Conservation (phyloP, 2,888 invertebrate species). For the Apocheima hispidaria region DNA sequence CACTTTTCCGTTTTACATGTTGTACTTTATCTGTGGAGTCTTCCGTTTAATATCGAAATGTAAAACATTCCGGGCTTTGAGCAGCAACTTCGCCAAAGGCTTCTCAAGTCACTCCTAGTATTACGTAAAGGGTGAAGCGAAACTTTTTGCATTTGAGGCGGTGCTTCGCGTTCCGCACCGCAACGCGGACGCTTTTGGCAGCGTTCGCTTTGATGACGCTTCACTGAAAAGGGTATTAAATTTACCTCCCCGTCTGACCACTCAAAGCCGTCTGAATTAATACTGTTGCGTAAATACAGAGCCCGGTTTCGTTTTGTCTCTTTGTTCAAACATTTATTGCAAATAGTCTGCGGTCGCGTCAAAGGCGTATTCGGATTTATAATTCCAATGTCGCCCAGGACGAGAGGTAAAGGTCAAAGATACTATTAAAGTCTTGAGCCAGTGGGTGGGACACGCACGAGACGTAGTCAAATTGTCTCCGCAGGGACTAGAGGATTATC, state of each 20-base stretch:
- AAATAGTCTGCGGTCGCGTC: slow-evolving; percentile 60
- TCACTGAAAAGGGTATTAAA: slow-evolving; percentile 74
- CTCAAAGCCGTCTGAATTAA: slow-evolving; percentile 71
- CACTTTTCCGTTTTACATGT: slow-evolving; percentile 27
- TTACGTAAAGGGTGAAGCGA: slow-evolving; percentile 79
- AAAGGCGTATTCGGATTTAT: slow-evolving; percentile 64
- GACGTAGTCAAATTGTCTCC: slow-evolving; percentile 65
- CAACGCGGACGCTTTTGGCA: slow-evolving; percentile 78
- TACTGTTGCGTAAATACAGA: slow-evolving; percentile 65
- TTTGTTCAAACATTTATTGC: slow-evolving; percentile 40
- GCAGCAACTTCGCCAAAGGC: slow-evolving; percentile 77
- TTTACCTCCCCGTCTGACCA: slow-evolving; percentile 72
- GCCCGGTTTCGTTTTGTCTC: slow-evolving; percentile 39
- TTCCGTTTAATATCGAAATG: slow-evolving; percentile 73
- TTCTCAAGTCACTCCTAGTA: slow-evolving; percentile 72
- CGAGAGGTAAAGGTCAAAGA: slow-evolving; percentile 73
- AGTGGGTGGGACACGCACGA: slow-evolving; percentile 65
- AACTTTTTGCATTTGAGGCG: slow-evolving; percentile 82
- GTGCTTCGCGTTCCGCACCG: slow-evolving; percentile 75
- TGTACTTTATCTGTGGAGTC: slow-evolving; percentile 58
- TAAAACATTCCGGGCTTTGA: slow-evolving; percentile 81
- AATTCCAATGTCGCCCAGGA: slow-evolving; percentile 69
- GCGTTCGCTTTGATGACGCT: slow-evolving; percentile 79
- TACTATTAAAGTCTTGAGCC: slow-evolving; percentile 69
- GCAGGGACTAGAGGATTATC: slow-evolving; percentile 69